phyloP scores from a whole-genome alignment of 2,888 invertebrate genomes.

The Sclerodermus sp. region DNA sequence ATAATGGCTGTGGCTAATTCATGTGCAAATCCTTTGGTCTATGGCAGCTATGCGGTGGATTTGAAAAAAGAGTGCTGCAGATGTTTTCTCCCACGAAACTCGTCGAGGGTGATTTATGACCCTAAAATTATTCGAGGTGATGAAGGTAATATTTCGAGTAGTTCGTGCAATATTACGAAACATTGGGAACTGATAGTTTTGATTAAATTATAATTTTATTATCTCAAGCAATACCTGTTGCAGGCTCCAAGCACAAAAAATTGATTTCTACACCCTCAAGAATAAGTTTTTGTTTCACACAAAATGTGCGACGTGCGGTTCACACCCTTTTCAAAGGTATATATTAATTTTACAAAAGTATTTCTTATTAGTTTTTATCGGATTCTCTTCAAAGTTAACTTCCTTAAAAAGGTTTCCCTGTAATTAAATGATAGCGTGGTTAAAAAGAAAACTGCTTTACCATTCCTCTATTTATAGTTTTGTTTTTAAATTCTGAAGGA shows the following conservation, averaged over 20 bases:
- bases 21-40: slow-evolving; percentile 79
- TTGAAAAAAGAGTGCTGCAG: slow-evolving; percentile 56
- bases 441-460: too few relatives aligned
- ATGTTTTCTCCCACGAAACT: slow-evolving; percentile 32
- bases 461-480: too few relatives aligned
- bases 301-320: slow-evolving; percentile 27
- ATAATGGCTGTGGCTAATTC: slow-evolving; percentile 81
- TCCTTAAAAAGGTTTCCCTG: too few relatives aligned
- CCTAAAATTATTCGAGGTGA: not conserved
- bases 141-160: not conserved
- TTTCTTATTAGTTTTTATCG: too few relatives aligned
- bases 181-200: too few relatives aligned
- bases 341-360: slow-evolving; percentile 20
- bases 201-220: not conserved
- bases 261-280: slow-evolving; percentile 34
- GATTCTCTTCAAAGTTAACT: too few relatives aligned
- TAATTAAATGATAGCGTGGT: too few relatives aligned
- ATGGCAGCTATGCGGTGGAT: slow-evolving; percentile 71
- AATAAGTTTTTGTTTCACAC: slow-evolving; percentile 36
- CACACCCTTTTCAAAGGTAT: slow-evolving; percentile 32
- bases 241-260: slow-evolving; percentile 24
- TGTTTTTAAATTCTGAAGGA: too few relatives aligned
- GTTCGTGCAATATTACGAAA: slow-evolving; percentile 3
- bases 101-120: not conserved
- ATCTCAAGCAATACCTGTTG: slow-evolving; percentile 33